Conservation (phyloP, 1,140 invertebrate species). For the Phymastichus coffea region DNA sequence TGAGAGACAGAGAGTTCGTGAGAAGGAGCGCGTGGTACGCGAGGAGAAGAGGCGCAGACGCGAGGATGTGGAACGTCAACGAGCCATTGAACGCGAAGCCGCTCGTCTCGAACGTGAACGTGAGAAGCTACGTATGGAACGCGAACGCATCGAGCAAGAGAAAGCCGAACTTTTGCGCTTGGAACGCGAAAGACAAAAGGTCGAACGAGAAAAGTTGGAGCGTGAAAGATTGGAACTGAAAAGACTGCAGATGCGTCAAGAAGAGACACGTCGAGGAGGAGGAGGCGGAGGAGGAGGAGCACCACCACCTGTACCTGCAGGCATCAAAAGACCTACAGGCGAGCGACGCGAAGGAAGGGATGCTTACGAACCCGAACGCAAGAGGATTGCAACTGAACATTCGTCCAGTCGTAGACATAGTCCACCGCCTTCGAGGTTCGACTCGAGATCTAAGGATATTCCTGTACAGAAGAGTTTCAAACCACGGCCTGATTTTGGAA, state of each 20-base stretch:
- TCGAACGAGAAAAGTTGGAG: constrained; percentile 82
- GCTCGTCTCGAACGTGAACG: constrained; percentile 75
- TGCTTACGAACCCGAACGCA: constrained; percentile 49
- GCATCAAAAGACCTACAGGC: constrained; percentile 46
- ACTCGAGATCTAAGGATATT: constrained; percentile 50
- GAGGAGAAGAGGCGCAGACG: constrained; percentile 75
- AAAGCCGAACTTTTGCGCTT: constrained; percentile 77
- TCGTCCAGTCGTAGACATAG: constrained; percentile 12
- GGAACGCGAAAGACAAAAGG: constrained; percentile 76
- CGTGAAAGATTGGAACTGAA: constrained; percentile 80
- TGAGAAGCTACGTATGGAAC: constrained; percentile 73
- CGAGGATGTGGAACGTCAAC: constrained; percentile 68
- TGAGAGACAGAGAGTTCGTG: constrained; percentile 74
- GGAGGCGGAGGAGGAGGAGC: too few species aligned
- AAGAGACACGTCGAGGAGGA: constrained; percentile 51
- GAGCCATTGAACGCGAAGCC: constrained; percentile 80
- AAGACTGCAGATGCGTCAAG: constrained; percentile 65
- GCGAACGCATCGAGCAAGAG: constrained; percentile 75
- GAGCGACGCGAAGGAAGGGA: constrained; percentile 50
- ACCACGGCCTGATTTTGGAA: constrained; percentile 47
- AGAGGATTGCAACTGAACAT: constrained; percentile 39
- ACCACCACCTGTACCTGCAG: constrained; percentile 48
- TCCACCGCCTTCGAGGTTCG: constrained; percentile 41
- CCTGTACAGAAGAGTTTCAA: constrained; percentile 52
- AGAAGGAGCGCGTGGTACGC: constrained; percentile 72